phyloP scores from a whole-genome alignment of 2,113 vertebrate genomes.

The Alethe diademata region DNA sequence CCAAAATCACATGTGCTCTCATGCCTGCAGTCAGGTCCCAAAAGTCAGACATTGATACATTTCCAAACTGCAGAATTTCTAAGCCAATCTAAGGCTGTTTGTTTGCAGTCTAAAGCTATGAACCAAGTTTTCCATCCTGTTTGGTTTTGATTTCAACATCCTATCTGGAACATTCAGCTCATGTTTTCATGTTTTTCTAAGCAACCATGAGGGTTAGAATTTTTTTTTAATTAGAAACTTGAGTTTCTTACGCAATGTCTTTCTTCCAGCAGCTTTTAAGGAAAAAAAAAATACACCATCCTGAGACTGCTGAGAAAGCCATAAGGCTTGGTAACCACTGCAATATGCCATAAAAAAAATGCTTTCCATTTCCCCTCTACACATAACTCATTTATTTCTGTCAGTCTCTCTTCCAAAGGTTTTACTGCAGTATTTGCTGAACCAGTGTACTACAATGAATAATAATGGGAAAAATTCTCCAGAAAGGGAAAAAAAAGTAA shows the following conservation, averaged over 20 bases:
- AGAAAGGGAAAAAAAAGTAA: too few species aligned
- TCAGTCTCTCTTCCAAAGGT: not conserved
- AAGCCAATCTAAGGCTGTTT: not conserved
- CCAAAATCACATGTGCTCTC: not conserved
- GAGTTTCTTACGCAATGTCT: not conserved
- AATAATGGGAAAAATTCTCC: too few species aligned
- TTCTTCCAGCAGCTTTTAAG: not conserved
- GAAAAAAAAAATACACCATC: not conserved
- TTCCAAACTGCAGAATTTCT: not conserved
- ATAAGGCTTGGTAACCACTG: not conserved
- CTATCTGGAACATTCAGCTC: slow-evolving; percentile 30
- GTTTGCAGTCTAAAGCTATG: not conserved
- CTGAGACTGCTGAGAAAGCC: not conserved
- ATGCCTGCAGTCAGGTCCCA: not conserved
- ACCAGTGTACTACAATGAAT: not conserved
- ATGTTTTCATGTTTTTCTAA: slow-evolving; percentile 27
- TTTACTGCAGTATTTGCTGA: not conserved
- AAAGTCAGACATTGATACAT: not conserved
- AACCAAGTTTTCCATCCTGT: slow-evolving; percentile 24
- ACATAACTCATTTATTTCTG: not conserved
- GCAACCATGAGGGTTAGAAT: not conserved
- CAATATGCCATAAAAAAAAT: not conserved
- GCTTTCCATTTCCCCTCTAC: not conserved
- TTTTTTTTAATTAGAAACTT: not conserved
- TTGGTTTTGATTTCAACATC: slow-evolving; percentile 32